Evolutionary conservation across 2,113 vertebrate species (phyloP).

Genomic region (Jaculus jaculus): DNA sequence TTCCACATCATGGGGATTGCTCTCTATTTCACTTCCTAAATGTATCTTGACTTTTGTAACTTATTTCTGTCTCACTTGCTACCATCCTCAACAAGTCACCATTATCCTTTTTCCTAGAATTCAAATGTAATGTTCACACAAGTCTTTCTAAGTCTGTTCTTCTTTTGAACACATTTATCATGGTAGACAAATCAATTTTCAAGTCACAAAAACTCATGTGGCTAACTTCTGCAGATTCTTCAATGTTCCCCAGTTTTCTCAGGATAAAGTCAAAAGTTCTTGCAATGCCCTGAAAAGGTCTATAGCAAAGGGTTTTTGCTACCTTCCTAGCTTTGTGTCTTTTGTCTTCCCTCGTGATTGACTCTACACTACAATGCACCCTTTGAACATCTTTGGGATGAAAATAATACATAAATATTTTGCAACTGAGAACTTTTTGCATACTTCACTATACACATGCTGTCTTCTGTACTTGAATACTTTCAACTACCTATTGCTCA

Average conservation of each 20-base stretch:
- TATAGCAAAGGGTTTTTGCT: accelerated
- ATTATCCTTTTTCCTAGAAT: background rate
- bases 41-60: background rate
- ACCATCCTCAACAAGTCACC: background rate
- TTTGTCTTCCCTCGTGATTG: background rate
- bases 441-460: background rate
- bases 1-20: too few relatives aligned
- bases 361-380: too few relatives aligned
- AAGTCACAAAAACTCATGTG: background rate
- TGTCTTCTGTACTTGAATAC: background rate
- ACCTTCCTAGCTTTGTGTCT: background rate
- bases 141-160: background rate
- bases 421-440: background rate
- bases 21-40: too few relatives aligned
- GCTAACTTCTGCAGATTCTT: background rate
- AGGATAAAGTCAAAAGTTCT: background rate
- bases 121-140: background rate
- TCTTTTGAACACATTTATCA: background rate
- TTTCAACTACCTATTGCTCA: background rate
- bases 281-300: background rate
- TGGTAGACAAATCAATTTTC: background rate
- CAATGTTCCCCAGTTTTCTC: background rate
- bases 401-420: background rate
- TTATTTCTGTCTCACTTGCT: background rate
- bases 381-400: background rate